phyloP scores from a whole-genome alignment of 2,113 vertebrate genomes.

The Odontesthes bonariensis region DNA sequence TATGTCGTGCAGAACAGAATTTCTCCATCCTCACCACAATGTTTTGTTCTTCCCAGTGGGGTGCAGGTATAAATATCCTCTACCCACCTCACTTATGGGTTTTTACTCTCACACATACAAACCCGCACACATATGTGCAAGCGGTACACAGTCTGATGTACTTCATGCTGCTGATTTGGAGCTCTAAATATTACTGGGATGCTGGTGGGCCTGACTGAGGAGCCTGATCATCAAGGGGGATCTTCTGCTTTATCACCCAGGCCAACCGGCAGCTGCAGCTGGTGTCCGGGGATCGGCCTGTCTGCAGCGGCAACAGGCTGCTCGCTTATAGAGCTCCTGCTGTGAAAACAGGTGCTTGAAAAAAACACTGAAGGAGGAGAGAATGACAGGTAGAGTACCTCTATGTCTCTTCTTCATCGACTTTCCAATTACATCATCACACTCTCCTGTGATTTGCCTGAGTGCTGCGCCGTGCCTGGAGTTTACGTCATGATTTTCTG shows the following conservation, averaged over 20 bases:
- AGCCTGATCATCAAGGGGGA: constrained; percentile 29
- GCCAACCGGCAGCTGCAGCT: constrained; percentile 56
- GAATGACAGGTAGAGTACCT: constrained; percentile 45
- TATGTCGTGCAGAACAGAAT: constrained; percentile 42
- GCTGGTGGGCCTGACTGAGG: not conserved
- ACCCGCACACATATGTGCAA: constrained; percentile 12
- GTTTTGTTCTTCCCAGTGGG: constrained; percentile 53
- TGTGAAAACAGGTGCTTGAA: constrained; percentile 54
- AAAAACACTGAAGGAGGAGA: constrained; percentile 1
- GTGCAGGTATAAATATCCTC: constrained; percentile 52
- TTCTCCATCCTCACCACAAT: constrained; percentile 11
- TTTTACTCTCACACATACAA: constrained; percentile 31
- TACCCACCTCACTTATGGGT: constrained; percentile 48
- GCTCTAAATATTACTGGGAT: constrained; percentile 18
- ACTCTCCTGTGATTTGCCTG: constrained; percentile 26
- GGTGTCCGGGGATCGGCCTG: constrained; percentile 27
- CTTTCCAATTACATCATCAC: constrained; percentile 39
- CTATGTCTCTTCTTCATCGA: constrained; percentile 12
- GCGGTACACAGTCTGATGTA: not conserved
- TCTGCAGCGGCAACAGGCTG: constrained; percentile 2
- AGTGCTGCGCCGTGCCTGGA: constrained; percentile 13
- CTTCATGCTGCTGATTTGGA: not conserved
- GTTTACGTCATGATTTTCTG: constrained; percentile 71
- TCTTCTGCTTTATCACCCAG: constrained; percentile 14
- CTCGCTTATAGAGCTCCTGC: not conserved